Percentiles rank a stretch among this genome's conserved stretches.
Evolutionary conservation across 2,888 invertebrate genomes (phyloP).

Genomic region (Acheta domesticus): DNA sequence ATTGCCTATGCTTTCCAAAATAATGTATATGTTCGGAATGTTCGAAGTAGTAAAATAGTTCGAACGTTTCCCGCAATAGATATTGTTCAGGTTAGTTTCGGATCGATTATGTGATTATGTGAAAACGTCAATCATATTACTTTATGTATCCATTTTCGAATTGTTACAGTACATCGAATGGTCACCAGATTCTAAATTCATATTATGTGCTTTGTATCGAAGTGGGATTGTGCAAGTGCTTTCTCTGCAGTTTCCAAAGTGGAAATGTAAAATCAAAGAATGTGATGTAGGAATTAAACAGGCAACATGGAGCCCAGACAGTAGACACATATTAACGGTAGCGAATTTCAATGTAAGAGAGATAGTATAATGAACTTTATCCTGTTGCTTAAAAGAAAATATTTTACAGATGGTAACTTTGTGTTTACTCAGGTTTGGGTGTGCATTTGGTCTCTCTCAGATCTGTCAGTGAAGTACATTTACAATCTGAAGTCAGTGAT

Average conservation of each 20-base stretch:
- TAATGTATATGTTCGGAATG: background rate
- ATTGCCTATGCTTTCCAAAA: background rate
- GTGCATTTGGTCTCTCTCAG: constrained; percentile 44
- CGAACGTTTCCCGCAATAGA: background rate
- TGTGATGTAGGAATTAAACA: constrained; percentile 52
- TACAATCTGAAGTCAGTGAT: constrained; percentile 44
- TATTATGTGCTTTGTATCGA: constrained; percentile 45
- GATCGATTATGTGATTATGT: background rate
- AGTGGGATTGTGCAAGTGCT: constrained; percentile 48
- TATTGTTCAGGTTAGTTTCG: background rate
- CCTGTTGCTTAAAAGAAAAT: background rate
- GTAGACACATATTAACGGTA: constrained; percentile 52
- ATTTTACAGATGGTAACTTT: too few relatives aligned
- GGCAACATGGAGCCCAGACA: constrained; percentile 53
- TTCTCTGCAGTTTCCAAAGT: constrained; percentile 51
- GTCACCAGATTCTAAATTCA: constrained; percentile 46
- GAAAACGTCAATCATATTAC: background rate
- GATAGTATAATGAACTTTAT: background rate
- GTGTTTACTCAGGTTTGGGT: constrained; percentile 43
- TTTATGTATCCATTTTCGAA: background rate
- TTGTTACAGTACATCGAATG: constrained; percentile 45
- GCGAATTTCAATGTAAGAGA: constrained; percentile 52
- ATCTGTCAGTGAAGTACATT: constrained; percentile 42
- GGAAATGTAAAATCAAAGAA: constrained; percentile 55
- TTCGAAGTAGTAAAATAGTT: background rate